Conservation (phyloP, 2,888 invertebrate species). For the Escarpia spicata region DNA sequence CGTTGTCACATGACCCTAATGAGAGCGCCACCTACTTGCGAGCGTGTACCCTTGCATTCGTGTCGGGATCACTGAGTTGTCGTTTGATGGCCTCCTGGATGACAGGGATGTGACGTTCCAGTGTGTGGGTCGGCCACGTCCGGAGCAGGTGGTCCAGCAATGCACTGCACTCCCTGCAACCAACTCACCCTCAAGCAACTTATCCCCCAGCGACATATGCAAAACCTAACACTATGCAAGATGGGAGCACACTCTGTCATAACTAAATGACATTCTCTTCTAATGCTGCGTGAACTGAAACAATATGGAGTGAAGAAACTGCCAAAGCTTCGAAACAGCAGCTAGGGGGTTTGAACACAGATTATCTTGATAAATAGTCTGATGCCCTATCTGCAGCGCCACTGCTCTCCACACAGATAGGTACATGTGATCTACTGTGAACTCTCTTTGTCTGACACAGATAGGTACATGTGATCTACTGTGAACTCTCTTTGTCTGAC, state of each 20-base stretch:
- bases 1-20: not conserved
- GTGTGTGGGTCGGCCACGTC: constrained; percentile 83
- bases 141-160: constrained; percentile 84
- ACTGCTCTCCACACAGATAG: too few relatives aligned
- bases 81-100: constrained; percentile 82
- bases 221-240: not conserved
- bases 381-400: too few relatives aligned
- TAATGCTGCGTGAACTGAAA: too few relatives aligned
- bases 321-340: too few relatives aligned
- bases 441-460: too few relatives aligned
- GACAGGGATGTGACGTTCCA: constrained; percentile 82
- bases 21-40: constrained; percentile 74
- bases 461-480: too few relatives aligned
- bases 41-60: constrained; percentile 83
- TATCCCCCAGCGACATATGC: not conserved
- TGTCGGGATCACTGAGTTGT: constrained; percentile 93
- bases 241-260: not conserved
- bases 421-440: too few relatives aligned
- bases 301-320: too few relatives aligned
- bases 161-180: constrained; percentile 74
- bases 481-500: too few relatives aligned
- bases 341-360: too few relatives aligned
- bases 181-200: constrained; percentile 23
- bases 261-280: not conserved
- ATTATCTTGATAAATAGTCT: too few relatives aligned